Conservation (phyloP, 2,888 invertebrate genomes). For the Ligdia adustata region DNA sequence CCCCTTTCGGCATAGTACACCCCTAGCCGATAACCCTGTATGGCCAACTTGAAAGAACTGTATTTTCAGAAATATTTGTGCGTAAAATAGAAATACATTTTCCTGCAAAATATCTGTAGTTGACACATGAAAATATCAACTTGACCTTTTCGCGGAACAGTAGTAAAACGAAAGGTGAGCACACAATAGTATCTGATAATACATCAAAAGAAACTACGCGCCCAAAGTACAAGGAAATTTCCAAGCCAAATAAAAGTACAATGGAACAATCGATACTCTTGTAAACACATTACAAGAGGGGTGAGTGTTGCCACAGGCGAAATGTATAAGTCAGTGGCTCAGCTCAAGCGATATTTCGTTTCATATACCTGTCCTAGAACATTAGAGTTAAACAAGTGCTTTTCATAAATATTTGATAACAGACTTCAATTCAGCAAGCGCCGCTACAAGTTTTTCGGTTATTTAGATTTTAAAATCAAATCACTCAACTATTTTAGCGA, state of each 20-base stretch:
- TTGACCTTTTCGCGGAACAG: conserved; percentile 7
- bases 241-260: conserved; percentile 81
- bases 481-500: no score
- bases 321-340: conserved; percentile 6
- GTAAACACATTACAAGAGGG: conserved; percentile 82
- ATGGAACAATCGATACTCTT: conserved; percentile 82
- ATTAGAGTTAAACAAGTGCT: no score
- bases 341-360: not conserved
- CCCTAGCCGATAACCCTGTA: no score
- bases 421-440: no score
- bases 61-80: no score
- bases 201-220: conserved; percentile 58
- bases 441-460: no score
- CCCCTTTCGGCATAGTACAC: no score
- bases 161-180: not conserved
- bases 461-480: no score
- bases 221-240: conserved; percentile 69
- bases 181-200: conserved; percentile 18
- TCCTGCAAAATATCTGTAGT: not conserved
- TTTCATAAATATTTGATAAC: no score
- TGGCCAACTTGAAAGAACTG: no score
- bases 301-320: conserved; percentile 44
- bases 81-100: no score
- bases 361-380: no score
- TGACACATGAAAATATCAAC: conserved; percentile 2